Percentiles rank a stretch among this genome's conserved stretches.
Evolutionary conservation across 2,888 invertebrate genomes (phyloP).

Genomic region (Acanthacorydalis orientalis): DNA sequence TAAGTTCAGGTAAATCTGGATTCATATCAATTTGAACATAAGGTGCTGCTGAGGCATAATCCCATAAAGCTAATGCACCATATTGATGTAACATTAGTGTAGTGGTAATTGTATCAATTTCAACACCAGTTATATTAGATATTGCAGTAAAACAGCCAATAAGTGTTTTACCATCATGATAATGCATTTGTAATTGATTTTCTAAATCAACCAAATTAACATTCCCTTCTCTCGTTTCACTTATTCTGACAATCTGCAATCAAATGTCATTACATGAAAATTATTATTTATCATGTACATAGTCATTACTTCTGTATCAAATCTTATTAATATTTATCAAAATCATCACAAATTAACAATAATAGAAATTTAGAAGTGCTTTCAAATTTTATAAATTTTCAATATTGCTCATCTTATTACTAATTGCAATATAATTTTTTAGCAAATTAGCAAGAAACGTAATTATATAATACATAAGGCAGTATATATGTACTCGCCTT

Average conservation of each 20-base stretch:
- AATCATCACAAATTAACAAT: not conserved
- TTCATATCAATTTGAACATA: slow-evolving; percentile 72
- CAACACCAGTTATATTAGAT: slow-evolving; percentile 77
- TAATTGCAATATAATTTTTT: too few species aligned
- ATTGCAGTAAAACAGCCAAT: slow-evolving; percentile 78
- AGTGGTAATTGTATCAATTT: slow-evolving; percentile 68
- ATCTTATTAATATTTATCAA: too few species aligned
- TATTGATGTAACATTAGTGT: slow-evolving; percentile 66
- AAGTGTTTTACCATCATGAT: slow-evolving; percentile 43
- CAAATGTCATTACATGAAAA: not conserved
- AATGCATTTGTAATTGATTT: slow-evolving; percentile 44
- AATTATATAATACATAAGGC: too few species aligned
- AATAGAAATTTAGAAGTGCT: not conserved
- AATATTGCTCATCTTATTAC: too few species aligned
- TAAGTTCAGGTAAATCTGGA: slow-evolving; percentile 51
- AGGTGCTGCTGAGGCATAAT: slow-evolving; percentile 73
- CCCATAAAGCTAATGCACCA: slow-evolving; percentile 77
- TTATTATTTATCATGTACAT: not conserved
- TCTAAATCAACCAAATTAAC: slow-evolving; percentile 65
- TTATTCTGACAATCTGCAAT: slow-evolving; percentile 56
- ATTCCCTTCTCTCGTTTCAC: slow-evolving; percentile 62
- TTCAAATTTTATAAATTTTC: too few species aligned
- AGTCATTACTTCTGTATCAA: too few species aligned
- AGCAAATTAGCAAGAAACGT: too few species aligned
- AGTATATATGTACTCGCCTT: too few species aligned